Evolutionary conservation across 2,888 invertebrate genomes (phyloP), one percentile per base, ranked within the genome.

Genomic region (Mongoloraphidia duomilia): DNA sequence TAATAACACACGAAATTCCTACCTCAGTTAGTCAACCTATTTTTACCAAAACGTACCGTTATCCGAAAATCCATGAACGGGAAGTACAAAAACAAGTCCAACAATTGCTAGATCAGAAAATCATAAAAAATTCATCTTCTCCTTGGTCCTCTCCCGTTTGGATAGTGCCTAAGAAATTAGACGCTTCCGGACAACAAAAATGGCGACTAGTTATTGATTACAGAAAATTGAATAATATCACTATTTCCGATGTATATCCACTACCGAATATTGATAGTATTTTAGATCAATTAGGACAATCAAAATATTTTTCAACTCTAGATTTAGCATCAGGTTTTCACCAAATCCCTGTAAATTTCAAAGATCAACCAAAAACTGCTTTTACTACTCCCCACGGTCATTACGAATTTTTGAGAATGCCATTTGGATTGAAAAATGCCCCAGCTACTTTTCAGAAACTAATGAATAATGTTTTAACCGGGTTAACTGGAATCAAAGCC

Each of bases 351-450:
- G 56, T 65, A 53, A 35, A 57, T 41, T 49, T 52, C 5, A 44
- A 55, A 39, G 62, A 64, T 50, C 49, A 53, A 10, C 47, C 51
- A 26, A 66, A 65, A 60, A 65, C 65, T 9, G 65, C 65, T 2
- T 66, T 66, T 50, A 56, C 58, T 4, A 57, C 59, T 9, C 58
- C 56, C 34, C 44, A 51, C 9, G 65, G 62, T 26, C 65, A 64
- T 49, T 64, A 57, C 44, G 60, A 66, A 52, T 67, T 57, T 46
- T 54, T 50, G 8, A 47, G 63, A 14, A 61, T 65, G 60, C 63
- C 63, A 0, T 63, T 67, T 53, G 66, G 63, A 2, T 57, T 69
- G 9, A 63, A 62, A 57, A 66, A 65, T 50, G 65, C 66, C 1
- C 67, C 68, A 1, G 60, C 61, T 1, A 65, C 65, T 0, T 66